phyloP scores from a whole-genome alignment of 2,797 vertebrate species.

The Myotis myotis region DNA sequence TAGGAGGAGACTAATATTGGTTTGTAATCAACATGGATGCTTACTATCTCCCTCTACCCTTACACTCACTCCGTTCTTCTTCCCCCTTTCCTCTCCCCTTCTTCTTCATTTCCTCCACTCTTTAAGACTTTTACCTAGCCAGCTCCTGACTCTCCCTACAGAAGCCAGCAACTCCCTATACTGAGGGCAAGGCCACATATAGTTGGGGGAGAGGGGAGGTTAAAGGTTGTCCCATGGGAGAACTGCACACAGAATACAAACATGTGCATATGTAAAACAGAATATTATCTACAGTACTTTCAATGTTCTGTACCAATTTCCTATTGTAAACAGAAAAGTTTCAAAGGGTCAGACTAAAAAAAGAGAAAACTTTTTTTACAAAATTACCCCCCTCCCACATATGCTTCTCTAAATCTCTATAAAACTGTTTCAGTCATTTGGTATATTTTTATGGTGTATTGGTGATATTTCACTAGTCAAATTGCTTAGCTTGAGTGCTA shows the following conservation, averaged over 20 bases:
- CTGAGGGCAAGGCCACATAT: background rate
- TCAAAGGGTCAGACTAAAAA: background rate
- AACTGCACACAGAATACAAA: background rate
- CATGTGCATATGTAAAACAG: background rate
- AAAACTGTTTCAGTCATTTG: slow-evolving; percentile 35
- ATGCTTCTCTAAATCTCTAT: background rate
- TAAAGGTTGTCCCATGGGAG: background rate
- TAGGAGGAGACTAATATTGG: background rate
- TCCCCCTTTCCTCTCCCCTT: background rate
- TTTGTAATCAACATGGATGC: background rate
- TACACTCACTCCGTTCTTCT: background rate
- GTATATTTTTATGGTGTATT: background rate
- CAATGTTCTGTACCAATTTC: background rate
- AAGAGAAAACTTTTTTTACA: background rate
- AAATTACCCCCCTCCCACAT: background rate
- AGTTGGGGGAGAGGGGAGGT: background rate
- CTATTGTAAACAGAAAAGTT: background rate
- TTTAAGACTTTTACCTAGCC: background rate
- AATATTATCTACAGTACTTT: background rate
- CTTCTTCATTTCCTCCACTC: background rate
- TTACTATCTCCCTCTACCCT: background rate
- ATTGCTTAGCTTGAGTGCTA: background rate
- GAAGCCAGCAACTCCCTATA: background rate
- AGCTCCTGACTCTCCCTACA: background rate
- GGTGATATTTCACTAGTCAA: background rate